Conservation (phyloP, 2,888 invertebrate genomes). For the Diaprepes abbreviatus region DNA sequence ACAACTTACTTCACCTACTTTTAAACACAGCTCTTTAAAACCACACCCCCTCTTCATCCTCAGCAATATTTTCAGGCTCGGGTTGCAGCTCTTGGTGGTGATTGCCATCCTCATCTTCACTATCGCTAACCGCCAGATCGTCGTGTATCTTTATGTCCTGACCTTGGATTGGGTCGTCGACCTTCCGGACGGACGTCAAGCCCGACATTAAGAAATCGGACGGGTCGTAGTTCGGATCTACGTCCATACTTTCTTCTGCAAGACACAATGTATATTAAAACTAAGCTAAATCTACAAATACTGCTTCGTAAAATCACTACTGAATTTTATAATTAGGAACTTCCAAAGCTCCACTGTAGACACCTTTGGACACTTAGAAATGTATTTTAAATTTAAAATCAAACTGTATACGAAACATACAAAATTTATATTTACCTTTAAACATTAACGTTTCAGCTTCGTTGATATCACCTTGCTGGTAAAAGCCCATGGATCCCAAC, state of each 20-base stretch:
- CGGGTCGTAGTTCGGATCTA: constrained; percentile 88
- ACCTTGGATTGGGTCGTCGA: constrained; percentile 57
- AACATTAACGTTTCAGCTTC: constrained; percentile 56
- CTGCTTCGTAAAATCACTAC: too few species aligned
- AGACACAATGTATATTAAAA: too few species aligned
- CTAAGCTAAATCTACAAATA: too few species aligned
- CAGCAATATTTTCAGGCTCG: constrained; percentile 35
- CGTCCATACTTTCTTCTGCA: constrained; percentile 79
- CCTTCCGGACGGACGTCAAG: constrained; percentile 56
- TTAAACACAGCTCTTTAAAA: constrained; percentile 23
- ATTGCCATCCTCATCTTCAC: constrained; percentile 74
- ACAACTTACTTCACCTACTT: neutral
- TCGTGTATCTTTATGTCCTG: constrained; percentile 76
- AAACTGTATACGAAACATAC: too few species aligned
- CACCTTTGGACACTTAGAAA: too few species aligned
- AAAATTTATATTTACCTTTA: constrained; percentile 55
- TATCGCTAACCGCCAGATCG: constrained; percentile 83
- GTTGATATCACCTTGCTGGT: constrained; percentile 66
- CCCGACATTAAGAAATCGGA: constrained; percentile 82
- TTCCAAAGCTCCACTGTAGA: too few species aligned
- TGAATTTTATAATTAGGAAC: too few species aligned
- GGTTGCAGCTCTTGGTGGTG: constrained; percentile 24
- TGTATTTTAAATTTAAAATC: too few species aligned
- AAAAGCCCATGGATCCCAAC: constrained; percentile 77
- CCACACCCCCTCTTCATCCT: constrained; percentile 50